phyloP scores from a whole-genome alignment of 2,888 invertebrate genomes.

The Zaprionus bogoriensis region DNA sequence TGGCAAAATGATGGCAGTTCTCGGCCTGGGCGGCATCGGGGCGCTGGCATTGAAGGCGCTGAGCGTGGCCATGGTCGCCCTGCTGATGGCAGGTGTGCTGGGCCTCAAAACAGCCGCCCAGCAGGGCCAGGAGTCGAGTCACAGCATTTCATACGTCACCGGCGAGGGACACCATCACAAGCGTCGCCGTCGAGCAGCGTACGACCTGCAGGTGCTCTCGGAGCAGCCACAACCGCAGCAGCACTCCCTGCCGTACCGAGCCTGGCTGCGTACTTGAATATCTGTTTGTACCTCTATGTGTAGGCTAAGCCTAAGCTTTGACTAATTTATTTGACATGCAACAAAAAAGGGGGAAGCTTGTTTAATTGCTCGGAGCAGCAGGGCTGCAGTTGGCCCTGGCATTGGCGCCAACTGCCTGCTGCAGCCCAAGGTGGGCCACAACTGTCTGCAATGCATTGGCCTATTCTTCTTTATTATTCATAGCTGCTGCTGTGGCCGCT shows the following conservation, averaged over 20 bases:
- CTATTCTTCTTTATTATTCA: conserved; percentile 29
- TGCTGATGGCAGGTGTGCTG: conserved; percentile 89
- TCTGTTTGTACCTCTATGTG: conserved; percentile 31
- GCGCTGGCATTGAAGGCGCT: conserved; percentile 91
- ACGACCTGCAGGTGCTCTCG: conserved; percentile 22
- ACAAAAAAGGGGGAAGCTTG: conserved; percentile 16
- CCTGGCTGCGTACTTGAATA: conserved; percentile 79
- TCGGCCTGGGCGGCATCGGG: conserved; percentile 89
- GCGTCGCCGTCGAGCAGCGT: conserved; percentile 66
- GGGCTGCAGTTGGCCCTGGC: neutral
- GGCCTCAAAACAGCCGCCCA: conserved; percentile 89
- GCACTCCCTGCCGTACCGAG: conserved; percentile 84
- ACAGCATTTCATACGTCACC: conserved; percentile 85
- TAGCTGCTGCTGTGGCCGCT: conserved; percentile 2
- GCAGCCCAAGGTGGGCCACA: neutral
- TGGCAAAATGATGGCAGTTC: conserved; percentile 89
- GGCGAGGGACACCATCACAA: conserved; percentile 80
- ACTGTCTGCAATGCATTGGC: neutral
- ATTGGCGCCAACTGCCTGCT: too few species aligned
- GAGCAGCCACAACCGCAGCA: conserved; percentile 51
- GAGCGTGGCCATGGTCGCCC: conserved; percentile 88
- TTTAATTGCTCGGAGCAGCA: conserved; percentile 25
- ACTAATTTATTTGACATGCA: conserved; percentile 61
- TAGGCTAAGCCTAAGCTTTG: conserved; percentile 25
- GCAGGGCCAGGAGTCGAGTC: conserved; percentile 82